phyloP scores from a whole-genome alignment of 2,888 invertebrate genomes.

The Drosophila paranaensis region DNA sequence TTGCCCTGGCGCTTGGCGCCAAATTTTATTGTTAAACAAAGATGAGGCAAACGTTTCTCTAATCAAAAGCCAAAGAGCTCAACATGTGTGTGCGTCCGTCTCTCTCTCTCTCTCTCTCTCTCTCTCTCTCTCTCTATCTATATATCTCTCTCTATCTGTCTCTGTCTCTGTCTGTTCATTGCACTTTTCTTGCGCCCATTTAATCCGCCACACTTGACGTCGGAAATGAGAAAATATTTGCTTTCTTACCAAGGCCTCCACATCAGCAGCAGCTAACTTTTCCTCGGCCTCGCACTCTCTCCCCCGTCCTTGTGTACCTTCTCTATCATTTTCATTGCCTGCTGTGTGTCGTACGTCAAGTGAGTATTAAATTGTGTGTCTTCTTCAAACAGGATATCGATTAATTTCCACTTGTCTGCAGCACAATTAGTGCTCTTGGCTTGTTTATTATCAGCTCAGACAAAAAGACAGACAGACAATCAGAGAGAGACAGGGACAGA shows the following conservation, averaged over 20 bases:
- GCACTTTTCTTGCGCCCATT: conserved; percentile 49
- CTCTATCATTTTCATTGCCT: background rate
- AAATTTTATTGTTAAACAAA: conserved; percentile 64
- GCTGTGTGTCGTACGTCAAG: conserved; percentile 37
- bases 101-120: background rate
- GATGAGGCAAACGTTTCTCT: conserved; percentile 49
- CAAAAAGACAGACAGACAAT: conserved; percentile 16
- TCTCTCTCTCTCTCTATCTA: background rate
- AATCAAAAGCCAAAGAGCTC: conserved; percentile 41
- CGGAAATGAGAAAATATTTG: conserved; percentile 74
- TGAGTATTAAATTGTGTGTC: conserved; percentile 48
- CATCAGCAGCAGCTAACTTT: conserved; percentile 1
- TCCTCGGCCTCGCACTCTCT: background rate
- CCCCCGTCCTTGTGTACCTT: too few species aligned
- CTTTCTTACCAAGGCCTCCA: conserved; percentile 27
- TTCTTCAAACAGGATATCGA: conserved; percentile 72
- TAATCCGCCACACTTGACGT: conserved; percentile 52
- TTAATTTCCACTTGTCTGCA: conserved; percentile 76
- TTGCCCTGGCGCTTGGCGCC: conserved; percentile 61
- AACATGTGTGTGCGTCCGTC: background rate
- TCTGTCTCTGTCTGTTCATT: conserved; percentile 34
- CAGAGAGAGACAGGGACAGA: background rate
- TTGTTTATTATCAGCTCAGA: conserved; percentile 63
- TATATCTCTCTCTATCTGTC: background rate
- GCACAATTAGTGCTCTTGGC: conserved; percentile 72